A percentile compares a stretch with the other conserved stretches of the same genome.
phyloP scores from a whole-genome alignment of 1,140 invertebrate species.

The Cryptotermes secundus region DNA sequence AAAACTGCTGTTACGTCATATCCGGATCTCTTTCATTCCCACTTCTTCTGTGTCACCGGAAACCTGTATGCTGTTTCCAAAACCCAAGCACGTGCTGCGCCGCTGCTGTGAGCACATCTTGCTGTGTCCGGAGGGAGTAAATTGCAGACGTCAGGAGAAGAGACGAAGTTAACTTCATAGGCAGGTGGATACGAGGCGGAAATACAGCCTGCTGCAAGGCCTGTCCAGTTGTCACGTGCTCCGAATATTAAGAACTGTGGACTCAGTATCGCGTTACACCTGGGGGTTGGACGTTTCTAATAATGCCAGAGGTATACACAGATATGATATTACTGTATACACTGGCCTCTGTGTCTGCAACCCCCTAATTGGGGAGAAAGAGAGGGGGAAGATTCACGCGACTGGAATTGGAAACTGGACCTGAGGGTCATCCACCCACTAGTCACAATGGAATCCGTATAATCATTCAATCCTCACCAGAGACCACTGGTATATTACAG shows the following conservation, averaged over 20 bases:
- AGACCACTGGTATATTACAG: too few relatives aligned
- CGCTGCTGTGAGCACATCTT: not conserved
- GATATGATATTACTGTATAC: not conserved
- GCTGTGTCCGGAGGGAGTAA: not conserved
- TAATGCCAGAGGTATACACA: not conserved
- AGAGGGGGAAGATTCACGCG: not conserved
- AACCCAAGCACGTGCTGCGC: not conserved
- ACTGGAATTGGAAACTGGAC: not conserved
- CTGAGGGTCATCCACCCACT: not conserved
- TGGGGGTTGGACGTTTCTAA: not conserved
- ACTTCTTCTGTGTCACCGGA: too few relatives aligned
- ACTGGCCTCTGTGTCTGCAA: not conserved
- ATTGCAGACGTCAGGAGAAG: conserved; percentile 8
- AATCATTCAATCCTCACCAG: not conserved
- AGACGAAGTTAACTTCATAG: conserved; percentile 21
- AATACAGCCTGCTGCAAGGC: not conserved
- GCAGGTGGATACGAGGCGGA: not conserved
- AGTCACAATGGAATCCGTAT: not conserved
- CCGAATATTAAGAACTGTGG: not conserved
- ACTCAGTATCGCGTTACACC: not conserved
- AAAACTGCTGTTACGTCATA: too few relatives aligned
- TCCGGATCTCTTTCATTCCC: too few relatives aligned
- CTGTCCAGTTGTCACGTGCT: not conserved
- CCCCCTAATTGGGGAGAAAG: not conserved
- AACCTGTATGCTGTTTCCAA: not conserved